Base-by-base conservation (phyloP, 2,888 invertebrate species). In the Orthosia cruda region DNA sequence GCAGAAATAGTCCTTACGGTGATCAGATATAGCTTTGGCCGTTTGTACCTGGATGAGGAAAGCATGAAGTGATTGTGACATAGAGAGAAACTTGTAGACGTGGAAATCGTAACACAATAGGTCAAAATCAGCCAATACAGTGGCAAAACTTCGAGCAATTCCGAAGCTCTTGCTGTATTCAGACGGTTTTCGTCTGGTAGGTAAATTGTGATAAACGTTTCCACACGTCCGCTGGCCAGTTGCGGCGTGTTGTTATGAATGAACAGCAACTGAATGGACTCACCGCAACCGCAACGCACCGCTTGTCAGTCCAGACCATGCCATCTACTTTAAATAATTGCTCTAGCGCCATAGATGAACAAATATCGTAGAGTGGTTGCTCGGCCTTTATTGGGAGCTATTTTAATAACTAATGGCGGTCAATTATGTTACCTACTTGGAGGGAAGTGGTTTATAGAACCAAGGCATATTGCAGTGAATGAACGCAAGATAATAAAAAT, bases 231-330 rank as follows among this genome's bases (percentile, higher is more conserved):
- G 88, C 80, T 87, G 83, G 76, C 74, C 77, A 80, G 82, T 88
- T 89, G 90, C 84, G 88, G 89, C 81, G 86, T 88, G 86, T 84
- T 87, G 87, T 89, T 90, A 89, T 93, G 93, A 94, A 94, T 94
- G 92, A 90, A 85, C 80, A 86, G 77, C 85, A 84, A 73, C 80
- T 87, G 84, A 94, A 93, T 94, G 91, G 90, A 86, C 83, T 87
- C 87, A 94, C 94, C 94, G 89, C 94, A 94, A 94, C 94, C 94
- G 88, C 94, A 94, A 88, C 87, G 88, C 85, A 80, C 76, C 86
- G 87, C 77, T 81, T 84, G 82, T 78, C 80, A 84, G 82, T 64
- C 74, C 68, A 84, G 81, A 80, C 77, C 71, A 77, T 78, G 73
- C 77, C 65, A 67, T 77, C 83, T 83, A 88, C 76, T 85, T 88